Conservation (phyloP, 1,140 invertebrate species). For the Sarcophaga peregrina region DNA sequence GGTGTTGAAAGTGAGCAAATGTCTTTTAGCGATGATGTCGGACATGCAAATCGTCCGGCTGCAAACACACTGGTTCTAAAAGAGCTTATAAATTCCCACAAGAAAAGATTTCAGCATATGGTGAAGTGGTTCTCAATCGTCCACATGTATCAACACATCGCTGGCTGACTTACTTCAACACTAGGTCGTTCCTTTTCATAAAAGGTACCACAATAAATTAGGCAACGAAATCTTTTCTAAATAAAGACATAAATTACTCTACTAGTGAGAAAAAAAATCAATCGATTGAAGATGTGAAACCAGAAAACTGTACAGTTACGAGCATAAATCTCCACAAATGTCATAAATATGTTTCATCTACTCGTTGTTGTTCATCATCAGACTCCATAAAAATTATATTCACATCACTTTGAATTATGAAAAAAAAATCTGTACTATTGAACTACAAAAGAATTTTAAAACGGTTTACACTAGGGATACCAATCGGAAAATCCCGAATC, state of each 20-base stretch:
- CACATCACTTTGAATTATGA: no score
- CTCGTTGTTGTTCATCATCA: no score
- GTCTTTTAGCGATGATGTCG: neutral
- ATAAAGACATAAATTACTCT: constrained; percentile 67
- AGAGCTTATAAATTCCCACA: neutral
- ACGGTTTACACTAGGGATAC: no score
- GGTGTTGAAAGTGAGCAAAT: constrained; percentile 38
- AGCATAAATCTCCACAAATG: no score
- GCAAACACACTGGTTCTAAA: neutral
- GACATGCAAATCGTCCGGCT: neutral
- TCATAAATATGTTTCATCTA: no score
- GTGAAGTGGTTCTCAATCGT: neutral
- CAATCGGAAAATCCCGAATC: no score
- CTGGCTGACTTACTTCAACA: constrained; percentile 28
- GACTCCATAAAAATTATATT: no score
- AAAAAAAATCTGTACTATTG: no score
- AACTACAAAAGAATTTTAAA: no score
- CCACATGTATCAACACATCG: neutral
- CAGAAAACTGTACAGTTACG: neutral
- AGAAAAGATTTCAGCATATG: neutral
- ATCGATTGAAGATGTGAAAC: neutral
- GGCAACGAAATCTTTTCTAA: constrained; percentile 67
- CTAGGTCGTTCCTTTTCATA: constrained; percentile 57
- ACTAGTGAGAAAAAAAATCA: constrained; percentile 52
- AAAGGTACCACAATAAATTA: constrained; percentile 67